Conservation (phyloP, 1,140 invertebrate species). For the Eufriesea mexicana region DNA sequence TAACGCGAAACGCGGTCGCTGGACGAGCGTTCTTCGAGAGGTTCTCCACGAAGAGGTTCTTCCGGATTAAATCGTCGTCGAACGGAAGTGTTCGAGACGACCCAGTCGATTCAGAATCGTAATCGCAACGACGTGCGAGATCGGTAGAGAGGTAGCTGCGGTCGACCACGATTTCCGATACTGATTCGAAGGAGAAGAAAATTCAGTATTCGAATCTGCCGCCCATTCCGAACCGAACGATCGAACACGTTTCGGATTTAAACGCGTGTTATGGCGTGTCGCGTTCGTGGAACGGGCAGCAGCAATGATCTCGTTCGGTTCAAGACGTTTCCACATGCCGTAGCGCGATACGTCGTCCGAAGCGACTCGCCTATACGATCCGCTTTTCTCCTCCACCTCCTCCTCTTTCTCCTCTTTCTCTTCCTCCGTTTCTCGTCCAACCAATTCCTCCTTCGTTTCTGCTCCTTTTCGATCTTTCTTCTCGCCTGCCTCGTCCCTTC, state of each 20-base stretch:
- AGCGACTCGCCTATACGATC: too few species aligned
- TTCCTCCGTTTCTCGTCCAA: too few species aligned
- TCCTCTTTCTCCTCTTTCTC: not conserved
- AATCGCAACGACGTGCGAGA: not conserved
- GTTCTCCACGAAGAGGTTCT: too few species aligned
- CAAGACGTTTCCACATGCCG: slow-evolving; percentile 59
- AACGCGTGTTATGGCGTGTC: slow-evolving; percentile 18
- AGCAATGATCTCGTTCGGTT: slow-evolving; percentile 22
- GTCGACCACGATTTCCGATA: not conserved
- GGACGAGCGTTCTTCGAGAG: too few species aligned
- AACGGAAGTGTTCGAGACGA: not conserved
- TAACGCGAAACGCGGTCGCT: too few species aligned
- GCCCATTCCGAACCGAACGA: not conserved
- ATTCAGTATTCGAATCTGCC: slow-evolving; percentile 29
- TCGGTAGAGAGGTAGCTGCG: not conserved
- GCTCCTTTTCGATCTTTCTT: too few species aligned
- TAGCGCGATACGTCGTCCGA: slow-evolving; percentile 37
- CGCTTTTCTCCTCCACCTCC: not conserved
- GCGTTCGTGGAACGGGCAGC: slow-evolving; percentile 16
- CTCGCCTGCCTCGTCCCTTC: too few species aligned
- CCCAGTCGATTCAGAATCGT: not conserved
- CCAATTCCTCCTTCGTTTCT: too few species aligned
- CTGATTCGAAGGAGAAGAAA: not conserved
- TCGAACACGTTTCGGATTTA: slow-evolving; percentile 18
- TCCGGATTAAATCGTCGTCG: not conserved